Conservation (phyloP, 2,797 vertebrate species). For the Schizopygopsis pylzovi region DNA sequence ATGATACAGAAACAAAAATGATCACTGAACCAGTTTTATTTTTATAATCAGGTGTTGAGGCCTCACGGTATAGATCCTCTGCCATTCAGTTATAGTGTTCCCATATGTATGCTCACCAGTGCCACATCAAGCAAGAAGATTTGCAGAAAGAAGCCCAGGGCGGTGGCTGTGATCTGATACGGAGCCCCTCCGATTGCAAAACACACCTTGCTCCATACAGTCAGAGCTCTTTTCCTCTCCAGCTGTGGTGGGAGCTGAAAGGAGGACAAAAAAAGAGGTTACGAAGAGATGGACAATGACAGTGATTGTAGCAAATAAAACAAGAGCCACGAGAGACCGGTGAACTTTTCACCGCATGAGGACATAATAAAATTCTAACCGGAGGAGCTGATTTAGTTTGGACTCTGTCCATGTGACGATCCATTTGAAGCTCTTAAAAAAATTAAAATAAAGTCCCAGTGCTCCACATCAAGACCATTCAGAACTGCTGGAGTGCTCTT, state of each 20-base stretch:
- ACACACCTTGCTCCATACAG: slow-evolving; percentile 88
- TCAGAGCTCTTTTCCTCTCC: slow-evolving; percentile 72
- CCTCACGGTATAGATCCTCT: not conserved
- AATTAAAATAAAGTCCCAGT: not conserved
- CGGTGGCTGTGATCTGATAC: slow-evolving; percentile 93
- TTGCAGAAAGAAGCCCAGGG: slow-evolving; percentile 93
- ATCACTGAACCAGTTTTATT: not conserved
- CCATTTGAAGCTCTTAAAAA: not conserved
- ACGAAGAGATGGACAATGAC: slow-evolving; percentile 9
- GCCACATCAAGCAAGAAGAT: slow-evolving; percentile 94
- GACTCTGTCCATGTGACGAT: not conserved
- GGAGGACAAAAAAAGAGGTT: not conserved
- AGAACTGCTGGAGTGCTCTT: slow-evolving; percentile 2
- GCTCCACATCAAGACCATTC: slow-evolving; percentile 5
- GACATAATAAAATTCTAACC: not conserved
- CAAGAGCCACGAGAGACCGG: slow-evolving; percentile 36
- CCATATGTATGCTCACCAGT: slow-evolving; percentile 78
- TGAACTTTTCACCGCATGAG: slow-evolving; percentile 22
- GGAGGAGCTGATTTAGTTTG: slow-evolving; percentile 2
- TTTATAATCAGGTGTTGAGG: not conserved
- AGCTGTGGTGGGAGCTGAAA: slow-evolving; percentile 63
- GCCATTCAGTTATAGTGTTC: not conserved
- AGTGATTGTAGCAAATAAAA: slow-evolving; percentile 18
- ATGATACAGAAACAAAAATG: not conserved
- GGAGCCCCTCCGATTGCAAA: slow-evolving; percentile 92